Evolutionary conservation across 2,113 vertebrate genomes (phyloP).

Genomic region (Nothocercus julius): DNA sequence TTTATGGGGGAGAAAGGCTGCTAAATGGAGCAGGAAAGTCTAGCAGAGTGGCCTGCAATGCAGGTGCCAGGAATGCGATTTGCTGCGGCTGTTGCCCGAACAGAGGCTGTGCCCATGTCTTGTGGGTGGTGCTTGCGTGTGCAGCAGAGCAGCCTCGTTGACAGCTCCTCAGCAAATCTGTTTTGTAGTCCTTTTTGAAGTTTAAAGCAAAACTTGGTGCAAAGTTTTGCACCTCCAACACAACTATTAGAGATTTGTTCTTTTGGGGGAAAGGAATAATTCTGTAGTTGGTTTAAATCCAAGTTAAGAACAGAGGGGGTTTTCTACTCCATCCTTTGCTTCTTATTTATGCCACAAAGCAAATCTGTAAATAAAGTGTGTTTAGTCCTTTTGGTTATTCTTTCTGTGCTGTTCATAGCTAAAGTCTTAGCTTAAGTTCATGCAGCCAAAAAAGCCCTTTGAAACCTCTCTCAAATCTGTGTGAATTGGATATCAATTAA

Average conservation of each 20-base stretch:
- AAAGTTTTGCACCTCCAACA: neutral
- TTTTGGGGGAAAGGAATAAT: neutral
- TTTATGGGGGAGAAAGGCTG: neutral
- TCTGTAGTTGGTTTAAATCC: neutral
- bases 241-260: neutral
- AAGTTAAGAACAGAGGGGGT: neutral
- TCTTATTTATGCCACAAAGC: accelerated
- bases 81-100: neutral
- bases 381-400: neutral
- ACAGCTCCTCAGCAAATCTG: neutral
- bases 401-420: neutral
- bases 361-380: neutral
- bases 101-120: neutral
- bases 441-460: neutral
- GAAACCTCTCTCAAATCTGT: neutral
- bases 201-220: neutral
- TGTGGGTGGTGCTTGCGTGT: accelerated
- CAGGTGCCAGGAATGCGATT: neutral
- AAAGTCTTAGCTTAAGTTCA: neutral
- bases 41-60: neutral
- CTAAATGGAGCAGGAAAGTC: neutral
- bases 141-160: neutral
- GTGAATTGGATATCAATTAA: constrained; percentile 36
- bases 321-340: neutral
- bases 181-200: neutral